phyloP scores from a whole-genome alignment of 2,888 invertebrate genomes.

The Hyposoter dolosus region DNA sequence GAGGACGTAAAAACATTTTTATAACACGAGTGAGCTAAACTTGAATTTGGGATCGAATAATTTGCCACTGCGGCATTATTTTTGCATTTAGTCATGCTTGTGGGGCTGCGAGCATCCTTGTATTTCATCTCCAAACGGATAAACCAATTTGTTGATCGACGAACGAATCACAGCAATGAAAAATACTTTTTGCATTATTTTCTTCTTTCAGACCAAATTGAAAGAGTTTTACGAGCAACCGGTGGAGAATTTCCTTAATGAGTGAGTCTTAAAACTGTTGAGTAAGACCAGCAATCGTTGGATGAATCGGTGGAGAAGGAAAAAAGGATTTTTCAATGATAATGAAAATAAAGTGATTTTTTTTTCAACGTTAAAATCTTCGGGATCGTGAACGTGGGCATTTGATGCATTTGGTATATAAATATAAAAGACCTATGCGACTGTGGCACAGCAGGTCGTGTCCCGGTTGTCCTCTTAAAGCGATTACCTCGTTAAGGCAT shows the following conservation, averaged over 20 bases:
- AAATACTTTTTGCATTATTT: background rate
- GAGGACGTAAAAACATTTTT: background rate
- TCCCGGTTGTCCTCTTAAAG: constrained; percentile 77
- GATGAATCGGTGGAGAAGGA: background rate
- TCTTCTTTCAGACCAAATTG: no score
- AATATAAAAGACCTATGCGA: constrained; percentile 46
- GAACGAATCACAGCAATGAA: background rate
- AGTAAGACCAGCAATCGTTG: background rate
- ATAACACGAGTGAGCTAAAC: background rate
- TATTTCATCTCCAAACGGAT: background rate
- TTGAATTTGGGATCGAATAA: background rate
- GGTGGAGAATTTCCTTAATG: no score
- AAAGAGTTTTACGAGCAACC: no score
- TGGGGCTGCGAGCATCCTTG: no score
- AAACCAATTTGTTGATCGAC: background rate
- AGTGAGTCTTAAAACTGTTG: background rate
- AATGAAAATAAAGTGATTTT: background rate
- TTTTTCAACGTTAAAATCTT: constrained; percentile 22
- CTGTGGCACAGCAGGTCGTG: constrained; percentile 62
- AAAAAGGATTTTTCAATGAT: background rate
- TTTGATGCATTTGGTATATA: constrained; percentile 52
- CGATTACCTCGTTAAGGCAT: constrained; percentile 82
- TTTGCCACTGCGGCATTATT: no score
- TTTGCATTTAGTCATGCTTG: no score
- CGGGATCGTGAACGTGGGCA: constrained; percentile 8